A percentile compares a stretch with the other conserved stretches of the same genome.
These are phyloP conservation scores for Calypte anna DNA, from an alignment of 2,113 vertebrate species.

Conservation along the genomic window DNA sequence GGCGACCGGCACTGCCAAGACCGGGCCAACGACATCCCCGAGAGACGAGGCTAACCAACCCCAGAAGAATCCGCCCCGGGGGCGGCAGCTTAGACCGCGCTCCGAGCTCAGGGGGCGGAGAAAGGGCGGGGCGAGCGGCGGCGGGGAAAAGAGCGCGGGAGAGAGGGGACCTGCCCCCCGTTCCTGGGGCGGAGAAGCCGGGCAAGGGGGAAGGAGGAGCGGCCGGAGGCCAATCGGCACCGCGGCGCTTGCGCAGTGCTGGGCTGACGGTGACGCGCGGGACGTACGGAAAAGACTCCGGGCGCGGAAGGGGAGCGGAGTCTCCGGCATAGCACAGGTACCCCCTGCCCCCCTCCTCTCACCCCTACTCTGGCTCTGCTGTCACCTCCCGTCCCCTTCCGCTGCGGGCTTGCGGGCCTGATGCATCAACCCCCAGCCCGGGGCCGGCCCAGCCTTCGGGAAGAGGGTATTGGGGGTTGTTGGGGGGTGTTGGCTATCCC, in stretches of 20 bases:
- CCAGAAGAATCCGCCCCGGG: neutral
- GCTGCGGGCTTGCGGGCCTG: neutral
- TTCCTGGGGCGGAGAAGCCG: neutral
- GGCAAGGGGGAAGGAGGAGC: neutral
- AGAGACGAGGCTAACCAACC: neutral
- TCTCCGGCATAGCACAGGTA: rapidly evolving
- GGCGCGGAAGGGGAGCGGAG: neutral
- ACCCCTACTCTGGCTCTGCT: too few species aligned
- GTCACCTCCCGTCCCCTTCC: rapidly evolving
- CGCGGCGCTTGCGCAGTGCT: slow-evolving; percentile 14
- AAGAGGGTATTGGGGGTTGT: neutral
- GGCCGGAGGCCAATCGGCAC: neutral
- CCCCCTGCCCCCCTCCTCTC: rapidly evolving
- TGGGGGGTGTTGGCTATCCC: neutral
- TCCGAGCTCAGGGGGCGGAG: too few species aligned
- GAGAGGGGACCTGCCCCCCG: neutral
- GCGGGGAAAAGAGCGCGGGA: neutral
- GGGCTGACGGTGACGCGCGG: neutral
- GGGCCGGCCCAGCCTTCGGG: neutral
- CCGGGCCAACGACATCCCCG: too few species aligned
- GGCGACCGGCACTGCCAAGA: neutral
- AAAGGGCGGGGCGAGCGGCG: too few species aligned
- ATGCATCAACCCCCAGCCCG: rapidly evolving
- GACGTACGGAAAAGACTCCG: neutral
- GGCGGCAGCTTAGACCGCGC: neutral